Conservation (phyloP, 1,140 invertebrate genomes). For the Drosophila ogumai region DNA sequence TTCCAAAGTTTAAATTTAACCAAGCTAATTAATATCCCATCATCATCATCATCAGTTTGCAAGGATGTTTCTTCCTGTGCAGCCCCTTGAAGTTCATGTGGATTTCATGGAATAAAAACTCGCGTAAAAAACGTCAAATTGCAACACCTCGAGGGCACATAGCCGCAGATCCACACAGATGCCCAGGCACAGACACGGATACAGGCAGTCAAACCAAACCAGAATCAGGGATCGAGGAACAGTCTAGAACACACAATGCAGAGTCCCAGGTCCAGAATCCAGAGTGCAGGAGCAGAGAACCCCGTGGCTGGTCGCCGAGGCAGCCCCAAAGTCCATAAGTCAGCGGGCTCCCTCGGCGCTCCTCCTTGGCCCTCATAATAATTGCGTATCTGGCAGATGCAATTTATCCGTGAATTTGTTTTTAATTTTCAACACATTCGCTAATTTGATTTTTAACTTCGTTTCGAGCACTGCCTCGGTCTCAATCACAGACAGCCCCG, state of each 20-base stretch:
- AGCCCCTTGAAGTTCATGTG: constrained; percentile 58
- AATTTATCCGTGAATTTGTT: constrained; percentile 85
- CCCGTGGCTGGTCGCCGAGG: constrained; percentile 16
- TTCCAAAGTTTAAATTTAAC: neutral
- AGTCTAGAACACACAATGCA: constrained; percentile 47
- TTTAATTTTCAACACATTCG: constrained; percentile 85
- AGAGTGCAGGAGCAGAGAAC: constrained; percentile 3
- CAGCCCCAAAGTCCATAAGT: constrained; percentile 68
- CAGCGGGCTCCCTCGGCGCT: constrained; percentile 31
- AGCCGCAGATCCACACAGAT: constrained; percentile 38
- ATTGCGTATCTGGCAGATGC: constrained; percentile 85
- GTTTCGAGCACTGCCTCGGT: constrained; percentile 79
- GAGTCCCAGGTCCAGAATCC: constrained; percentile 11
- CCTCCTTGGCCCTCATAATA: constrained; percentile 71
- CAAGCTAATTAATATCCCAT: neutral
- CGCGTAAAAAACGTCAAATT: constrained; percentile 84
- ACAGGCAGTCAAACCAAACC: constrained; percentile 11
- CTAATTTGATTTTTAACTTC: constrained; percentile 85
- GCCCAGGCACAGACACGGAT: constrained; percentile 9
- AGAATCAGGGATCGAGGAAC: constrained; percentile 9
- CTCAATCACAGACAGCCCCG: constrained; percentile 79
- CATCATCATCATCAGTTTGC: too few species aligned
- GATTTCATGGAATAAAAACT: constrained; percentile 80
- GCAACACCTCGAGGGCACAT: constrained; percentile 82
- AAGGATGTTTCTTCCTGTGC: constrained; percentile 18